A percentile compares a stretch with the other conserved stretches of the same genome.
Evolutionary conservation across 2,888 invertebrate genomes (phyloP).

Genomic region (Aspidiotus destructor): DNA sequence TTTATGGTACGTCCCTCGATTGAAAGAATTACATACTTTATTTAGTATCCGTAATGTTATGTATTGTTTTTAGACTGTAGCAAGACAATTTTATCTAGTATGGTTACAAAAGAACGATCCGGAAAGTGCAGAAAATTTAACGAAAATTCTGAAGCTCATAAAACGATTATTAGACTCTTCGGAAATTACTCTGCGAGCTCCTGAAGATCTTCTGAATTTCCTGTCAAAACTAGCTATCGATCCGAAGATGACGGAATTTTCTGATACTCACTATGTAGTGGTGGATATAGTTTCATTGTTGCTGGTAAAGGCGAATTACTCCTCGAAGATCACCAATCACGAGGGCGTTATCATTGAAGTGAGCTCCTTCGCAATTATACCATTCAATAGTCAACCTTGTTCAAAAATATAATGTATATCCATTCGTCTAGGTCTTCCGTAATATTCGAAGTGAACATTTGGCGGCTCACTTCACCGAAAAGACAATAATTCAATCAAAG

Average conservation of each 20-base stretch:
- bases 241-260: conserved; percentile 2
- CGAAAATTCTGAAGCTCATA: background rate
- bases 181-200: conserved; percentile 7
- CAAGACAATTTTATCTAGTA: conserved; percentile 7
- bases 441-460: conserved; percentile 16
- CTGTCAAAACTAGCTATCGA: background rate
- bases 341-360: conserved; percentile 13
- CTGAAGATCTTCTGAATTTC: conserved; percentile 13
- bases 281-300: conserved; percentile 3
- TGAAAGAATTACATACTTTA: background rate
- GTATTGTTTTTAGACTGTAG: conserved; percentile 6
- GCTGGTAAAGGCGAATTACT: background rate
- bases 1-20: conserved; percentile 6
- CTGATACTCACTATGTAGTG: background rate
- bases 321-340: conserved; percentile 13
- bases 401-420: no score
- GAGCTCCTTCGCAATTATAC: background rate
- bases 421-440: background rate
- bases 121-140: conserved; percentile 8
- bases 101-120: conserved; percentile 5
- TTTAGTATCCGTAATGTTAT: background rate
- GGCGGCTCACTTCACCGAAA: conserved; percentile 10
- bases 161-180: conserved; percentile 9
- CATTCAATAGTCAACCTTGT: no score
- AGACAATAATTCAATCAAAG: background rate